Evolutionary conservation across 1,140 invertebrate species (phyloP).

Genomic region (Camponotus floridanus): DNA sequence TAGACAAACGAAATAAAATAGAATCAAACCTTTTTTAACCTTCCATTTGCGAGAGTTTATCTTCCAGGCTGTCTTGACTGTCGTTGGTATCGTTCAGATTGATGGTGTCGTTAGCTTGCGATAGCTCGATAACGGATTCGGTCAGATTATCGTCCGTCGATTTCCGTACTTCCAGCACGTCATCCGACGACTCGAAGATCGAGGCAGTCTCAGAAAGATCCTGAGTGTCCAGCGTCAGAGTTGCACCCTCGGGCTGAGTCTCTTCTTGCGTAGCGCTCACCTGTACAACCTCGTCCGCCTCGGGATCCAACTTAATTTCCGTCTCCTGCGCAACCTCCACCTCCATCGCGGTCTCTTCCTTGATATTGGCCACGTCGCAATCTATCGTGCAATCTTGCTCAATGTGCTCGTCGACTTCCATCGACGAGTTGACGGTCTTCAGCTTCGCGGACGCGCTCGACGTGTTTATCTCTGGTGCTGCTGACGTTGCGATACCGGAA

Average conservation of each 20-base stretch:
- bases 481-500: constrained; percentile 61
- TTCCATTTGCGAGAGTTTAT: constrained; percentile 85
- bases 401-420: constrained; percentile 16
- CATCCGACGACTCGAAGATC: constrained; percentile 80
- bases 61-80: constrained; percentile 84
- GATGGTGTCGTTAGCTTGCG: constrained; percentile 77
- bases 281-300: not conserved
- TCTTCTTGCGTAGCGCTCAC: constrained; percentile 18
- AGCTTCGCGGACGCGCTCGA: constrained; percentile 11
- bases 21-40: constrained; percentile 73
- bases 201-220: constrained; percentile 77
- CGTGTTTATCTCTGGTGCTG: constrained; percentile 21
- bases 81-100: constrained; percentile 82
- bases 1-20: not conserved
- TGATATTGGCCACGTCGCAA: not conserved
- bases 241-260: constrained; percentile 5
- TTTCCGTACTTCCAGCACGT: constrained; percentile 72
- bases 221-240: constrained; percentile 67
- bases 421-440: constrained; percentile 8
- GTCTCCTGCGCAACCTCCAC: constrained; percentile 34
- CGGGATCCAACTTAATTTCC: constrained; percentile 36
- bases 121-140: constrained; percentile 79
- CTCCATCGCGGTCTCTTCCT: not conserved
- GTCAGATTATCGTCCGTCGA: constrained; percentile 46
- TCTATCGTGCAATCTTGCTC: constrained; percentile 1